These are phyloP conservation scores for Exaiptasia diaphana DNA, from an alignment of 64 coral and sea anemone species.

Conservation along the genomic window DNA sequence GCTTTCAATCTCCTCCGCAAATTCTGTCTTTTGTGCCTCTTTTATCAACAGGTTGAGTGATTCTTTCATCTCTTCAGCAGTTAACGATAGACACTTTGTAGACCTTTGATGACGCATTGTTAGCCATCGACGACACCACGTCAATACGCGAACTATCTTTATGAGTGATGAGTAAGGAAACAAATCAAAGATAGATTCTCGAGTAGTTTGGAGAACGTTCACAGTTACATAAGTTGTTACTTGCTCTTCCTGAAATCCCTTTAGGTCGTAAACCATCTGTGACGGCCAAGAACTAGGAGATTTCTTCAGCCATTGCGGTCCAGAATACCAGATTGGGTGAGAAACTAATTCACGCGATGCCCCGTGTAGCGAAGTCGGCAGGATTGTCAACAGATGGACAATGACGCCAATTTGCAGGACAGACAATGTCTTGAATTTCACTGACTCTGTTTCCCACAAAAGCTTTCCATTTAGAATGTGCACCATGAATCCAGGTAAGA, in stretches of 20 bases:
- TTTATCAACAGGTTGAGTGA: too few relatives aligned
- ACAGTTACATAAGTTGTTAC: too few relatives aligned
- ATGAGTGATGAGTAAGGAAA: too few relatives aligned
- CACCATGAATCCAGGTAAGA: slow-evolving; percentile 7
- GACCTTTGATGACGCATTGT: too few relatives aligned
- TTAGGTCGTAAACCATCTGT: too few relatives aligned
- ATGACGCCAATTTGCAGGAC: not conserved
- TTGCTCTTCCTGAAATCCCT: too few relatives aligned
- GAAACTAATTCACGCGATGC: not conserved
- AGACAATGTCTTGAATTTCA: slow-evolving; percentile 29
- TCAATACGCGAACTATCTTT: too few relatives aligned
- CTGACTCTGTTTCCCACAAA: slow-evolving; percentile 35
- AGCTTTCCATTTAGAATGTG: not conserved
- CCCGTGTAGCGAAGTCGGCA: not conserved
- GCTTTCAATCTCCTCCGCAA: not conserved
- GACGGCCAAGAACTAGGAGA: not conserved
- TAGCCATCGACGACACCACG: too few relatives aligned
- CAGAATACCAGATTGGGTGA: not conserved
- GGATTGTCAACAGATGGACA: not conserved
- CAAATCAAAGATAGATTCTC: too few relatives aligned
- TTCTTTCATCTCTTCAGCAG: too few relatives aligned
- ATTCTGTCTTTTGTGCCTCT: not conserved
- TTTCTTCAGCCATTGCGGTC: slow-evolving; percentile 15
- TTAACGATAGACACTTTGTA: too few relatives aligned
- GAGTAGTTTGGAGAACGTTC: too few relatives aligned